A percentile compares a stretch with the other conserved stretches of the same genome.
phyloP scores from a whole-genome alignment of 1,140 invertebrate species.

The Ectropis grisescens region DNA sequence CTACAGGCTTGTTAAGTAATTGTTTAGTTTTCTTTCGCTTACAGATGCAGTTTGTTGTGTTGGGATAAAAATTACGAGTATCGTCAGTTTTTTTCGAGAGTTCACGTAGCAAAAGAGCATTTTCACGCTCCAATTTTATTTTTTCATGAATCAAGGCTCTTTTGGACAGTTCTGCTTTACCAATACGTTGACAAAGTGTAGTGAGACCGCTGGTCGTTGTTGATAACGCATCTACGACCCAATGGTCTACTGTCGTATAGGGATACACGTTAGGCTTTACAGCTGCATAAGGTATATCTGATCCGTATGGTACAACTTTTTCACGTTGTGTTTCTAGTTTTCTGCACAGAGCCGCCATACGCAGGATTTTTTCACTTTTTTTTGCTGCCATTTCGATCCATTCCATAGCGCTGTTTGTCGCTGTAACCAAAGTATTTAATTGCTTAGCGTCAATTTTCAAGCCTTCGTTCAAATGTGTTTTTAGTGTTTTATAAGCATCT shows the following conservation, averaged over 20 bases:
- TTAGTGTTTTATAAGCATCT: slow-evolving; percentile 38
- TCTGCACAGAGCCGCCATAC: slow-evolving; percentile 65
- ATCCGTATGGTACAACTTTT: slow-evolving; percentile 70
- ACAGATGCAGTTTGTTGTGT: too few species aligned
- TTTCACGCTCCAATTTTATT: slow-evolving; percentile 45
- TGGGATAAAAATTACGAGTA: too few species aligned
- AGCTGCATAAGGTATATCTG: slow-evolving; percentile 7
- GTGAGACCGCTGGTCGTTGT: slow-evolving; percentile 43
- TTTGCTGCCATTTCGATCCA: slow-evolving; percentile 40
- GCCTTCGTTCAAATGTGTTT: slow-evolving; percentile 32
- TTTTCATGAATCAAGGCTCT: slow-evolving; percentile 37
- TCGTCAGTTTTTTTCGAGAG: too few species aligned
- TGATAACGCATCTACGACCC: slow-evolving; percentile 33
- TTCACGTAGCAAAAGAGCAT: slow-evolving; percentile 15
- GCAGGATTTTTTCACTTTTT: slow-evolving; percentile 69
- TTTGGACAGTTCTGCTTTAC: slow-evolving; percentile 43
- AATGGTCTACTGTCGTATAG: too few species aligned
- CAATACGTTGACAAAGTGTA: slow-evolving; percentile 47
- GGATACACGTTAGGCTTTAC: too few species aligned
- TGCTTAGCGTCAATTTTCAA: slow-evolving; percentile 29
- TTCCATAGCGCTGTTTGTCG: slow-evolving; percentile 32
- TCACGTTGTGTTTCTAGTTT: slow-evolving; percentile 72
- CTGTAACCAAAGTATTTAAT: slow-evolving; percentile 32
- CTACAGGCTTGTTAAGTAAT: too few species aligned
- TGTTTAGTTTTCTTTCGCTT: too few species aligned